These are phyloP conservation scores for Oligia latruncula DNA, from an alignment of 2,888 invertebrate species.

Conservation along the genomic window DNA sequence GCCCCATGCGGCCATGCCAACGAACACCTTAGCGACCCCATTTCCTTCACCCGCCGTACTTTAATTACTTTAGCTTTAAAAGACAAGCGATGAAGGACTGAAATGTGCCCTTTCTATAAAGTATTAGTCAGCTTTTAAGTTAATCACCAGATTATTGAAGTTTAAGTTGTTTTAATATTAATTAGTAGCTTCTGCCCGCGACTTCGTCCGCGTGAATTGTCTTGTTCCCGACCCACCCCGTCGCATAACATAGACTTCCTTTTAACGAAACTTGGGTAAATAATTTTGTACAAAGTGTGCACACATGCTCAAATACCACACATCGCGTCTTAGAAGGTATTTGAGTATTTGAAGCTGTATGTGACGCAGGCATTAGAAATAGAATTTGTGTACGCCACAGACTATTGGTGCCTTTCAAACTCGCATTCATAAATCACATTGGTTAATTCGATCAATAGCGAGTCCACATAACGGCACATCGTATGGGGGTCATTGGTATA, in stretches of 20 bases:
- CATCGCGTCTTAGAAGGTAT: slow-evolving; percentile 7
- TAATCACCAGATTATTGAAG: not conserved
- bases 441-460: slow-evolving; percentile 54
- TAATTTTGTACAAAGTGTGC: not conserved
- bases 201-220: not conserved
- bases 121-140: not conserved
- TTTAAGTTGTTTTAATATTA: not conserved
- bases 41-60: slow-evolving; percentile 19
- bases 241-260: not conserved
- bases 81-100: slow-evolving; percentile 6
- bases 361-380: not conserved
- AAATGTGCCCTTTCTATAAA: slow-evolving; percentile 5
- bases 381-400: not conserved
- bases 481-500: slow-evolving; percentile 54
- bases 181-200: not conserved
- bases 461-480: slow-evolving; percentile 51
- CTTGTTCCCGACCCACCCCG: not conserved
- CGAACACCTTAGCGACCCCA: slow-evolving; percentile 32
- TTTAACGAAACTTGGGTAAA: not conserved
- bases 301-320: not conserved
- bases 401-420: slow-evolving; percentile 2
- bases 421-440: slow-evolving; percentile 34
- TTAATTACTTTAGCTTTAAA: slow-evolving; percentile 20
- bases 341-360: not conserved
- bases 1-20: slow-evolving; percentile 28